Evolutionary conservation across 92 coral and sea anemone species (phyloP), one percentile per base, ranked within the genome.

Genomic region (Palythoa grandis): DNA sequence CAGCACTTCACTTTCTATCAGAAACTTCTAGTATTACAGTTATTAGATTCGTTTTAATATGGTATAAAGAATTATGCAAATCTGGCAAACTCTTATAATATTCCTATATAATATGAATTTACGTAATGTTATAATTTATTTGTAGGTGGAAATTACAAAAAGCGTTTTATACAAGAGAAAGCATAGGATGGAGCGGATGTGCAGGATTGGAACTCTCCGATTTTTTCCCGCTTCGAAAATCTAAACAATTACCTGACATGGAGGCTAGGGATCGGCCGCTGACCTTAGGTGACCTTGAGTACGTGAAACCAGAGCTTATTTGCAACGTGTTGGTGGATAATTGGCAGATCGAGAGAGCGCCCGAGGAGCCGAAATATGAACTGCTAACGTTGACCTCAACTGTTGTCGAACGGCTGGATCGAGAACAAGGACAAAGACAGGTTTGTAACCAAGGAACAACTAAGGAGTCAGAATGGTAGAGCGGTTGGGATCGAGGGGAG

Each of bases 81-180:
- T 40, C 47, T 40, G 2, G 2, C 3, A 40, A 40, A 5, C 47
- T 40, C 47, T 40, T 40, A 40, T 40, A 40, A 40, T 40, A 40
- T 5, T 40, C 47, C 5, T 40, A 40, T 40, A 5, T 5, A 40
- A 2, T 40, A 2, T 40, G 47, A 40, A 40, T 40, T 40, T 40
- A 40, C 47, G 47, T n/a, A n/a, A n/a, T n/a, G n/a, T n/a, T 40
- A 40, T 40, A 40, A 40, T 40, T 40, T 40, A 40, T 40, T 40
- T 40, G 47, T 40, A 89, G 92, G 74, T 89, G 88, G 92, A 84
- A 72, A 24, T 76, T 89, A 54, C 92, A 89, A 85, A 79, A 82
- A 85, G 88, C 92, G 2, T 84, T 89, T 52, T 85, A 76, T 65
- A 58, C 86, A 15, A 52, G 68, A 57, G 67, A 67, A 39, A 78